Conservation (phyloP, 1,140 invertebrate genomes). For the Drosophila santomea region DNA sequence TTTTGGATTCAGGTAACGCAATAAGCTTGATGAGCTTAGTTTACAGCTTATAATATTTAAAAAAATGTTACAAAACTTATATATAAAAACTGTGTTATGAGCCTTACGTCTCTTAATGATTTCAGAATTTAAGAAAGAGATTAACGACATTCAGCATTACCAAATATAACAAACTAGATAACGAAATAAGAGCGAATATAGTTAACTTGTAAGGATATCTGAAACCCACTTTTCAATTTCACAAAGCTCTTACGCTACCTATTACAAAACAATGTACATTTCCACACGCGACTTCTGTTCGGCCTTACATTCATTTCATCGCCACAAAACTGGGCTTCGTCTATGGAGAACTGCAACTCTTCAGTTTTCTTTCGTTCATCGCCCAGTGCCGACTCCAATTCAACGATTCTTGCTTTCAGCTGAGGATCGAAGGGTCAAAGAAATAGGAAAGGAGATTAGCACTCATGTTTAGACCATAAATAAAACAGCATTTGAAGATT, state of each 20-base stretch:
- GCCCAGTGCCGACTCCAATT: constrained; percentile 89
- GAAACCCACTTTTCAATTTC: too few relatives aligned
- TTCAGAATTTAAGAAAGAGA: too few relatives aligned
- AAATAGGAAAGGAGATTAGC: constrained; percentile 43
- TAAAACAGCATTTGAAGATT: constrained; percentile 60
- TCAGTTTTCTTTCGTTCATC: constrained; percentile 95
- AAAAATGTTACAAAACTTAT: too few relatives aligned
- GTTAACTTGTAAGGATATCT: too few relatives aligned
- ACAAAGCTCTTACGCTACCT: neutral
- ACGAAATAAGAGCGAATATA: too few relatives aligned
- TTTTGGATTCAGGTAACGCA: constrained; percentile 4
- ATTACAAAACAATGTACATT: constrained; percentile 32
- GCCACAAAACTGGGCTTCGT: constrained; percentile 93
- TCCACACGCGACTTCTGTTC: neutral
- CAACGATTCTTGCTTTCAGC: constrained; percentile 69
- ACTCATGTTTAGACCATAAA: constrained; percentile 30
- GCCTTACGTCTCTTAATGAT: too few relatives aligned
- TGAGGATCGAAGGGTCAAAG: constrained; percentile 28
- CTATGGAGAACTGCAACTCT: constrained; percentile 95
- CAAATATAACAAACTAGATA: too few relatives aligned
- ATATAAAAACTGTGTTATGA: too few relatives aligned
- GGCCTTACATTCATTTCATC: constrained; percentile 91
- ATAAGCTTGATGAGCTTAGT: neutral
- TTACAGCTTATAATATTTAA: too few relatives aligned
- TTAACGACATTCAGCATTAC: too few relatives aligned